Percentiles rank a stretch among this genome's conserved stretches.
Conservation (phyloP, 2,888 invertebrate genomes). For the Drosophila leonis region DNA sequence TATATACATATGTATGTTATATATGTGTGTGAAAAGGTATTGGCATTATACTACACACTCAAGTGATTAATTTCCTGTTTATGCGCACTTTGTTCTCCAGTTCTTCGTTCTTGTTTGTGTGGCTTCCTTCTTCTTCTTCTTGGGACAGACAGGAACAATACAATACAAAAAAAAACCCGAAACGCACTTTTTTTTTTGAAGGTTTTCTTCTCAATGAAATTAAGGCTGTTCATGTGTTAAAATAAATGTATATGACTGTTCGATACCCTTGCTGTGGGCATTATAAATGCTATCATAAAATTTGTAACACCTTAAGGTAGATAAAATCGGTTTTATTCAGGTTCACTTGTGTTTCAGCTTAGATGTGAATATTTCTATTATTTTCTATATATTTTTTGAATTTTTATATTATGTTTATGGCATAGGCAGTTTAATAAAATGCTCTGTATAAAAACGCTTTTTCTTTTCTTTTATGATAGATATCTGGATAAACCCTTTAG, state of each 20-base stretch:
- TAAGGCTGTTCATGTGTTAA: slow-evolving; percentile 6
- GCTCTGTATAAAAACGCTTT: background rate
- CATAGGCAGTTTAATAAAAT: background rate
- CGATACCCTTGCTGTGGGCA: slow-evolving; percentile 7
- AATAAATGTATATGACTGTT: slow-evolving; percentile 1
- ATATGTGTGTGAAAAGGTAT: slow-evolving; percentile 51
- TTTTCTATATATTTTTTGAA: background rate
- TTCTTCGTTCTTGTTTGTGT: slow-evolving; percentile 65
- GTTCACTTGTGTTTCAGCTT: background rate
- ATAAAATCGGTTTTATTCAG: background rate
- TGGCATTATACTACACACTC: slow-evolving; percentile 64
- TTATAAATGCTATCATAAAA: background rate
- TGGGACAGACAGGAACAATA: slow-evolving; percentile 29
- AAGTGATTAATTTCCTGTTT: slow-evolving; percentile 81
- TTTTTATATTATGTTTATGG: background rate
- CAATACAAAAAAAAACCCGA: slow-evolving; percentile 29
- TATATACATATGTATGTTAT: slow-evolving; percentile 9
- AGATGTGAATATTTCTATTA: background rate
- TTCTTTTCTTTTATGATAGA: background rate
- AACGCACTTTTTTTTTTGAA: slow-evolving; percentile 40
- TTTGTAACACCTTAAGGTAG: slow-evolving; percentile 4
- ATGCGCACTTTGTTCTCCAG: slow-evolving; percentile 56
- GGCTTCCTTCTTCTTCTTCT: slow-evolving; percentile 53
- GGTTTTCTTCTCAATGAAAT: slow-evolving; percentile 67
- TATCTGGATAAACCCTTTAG: background rate